phyloP scores from a whole-genome alignment of 2,888 invertebrate genomes.

The Mythimna loreyi region DNA sequence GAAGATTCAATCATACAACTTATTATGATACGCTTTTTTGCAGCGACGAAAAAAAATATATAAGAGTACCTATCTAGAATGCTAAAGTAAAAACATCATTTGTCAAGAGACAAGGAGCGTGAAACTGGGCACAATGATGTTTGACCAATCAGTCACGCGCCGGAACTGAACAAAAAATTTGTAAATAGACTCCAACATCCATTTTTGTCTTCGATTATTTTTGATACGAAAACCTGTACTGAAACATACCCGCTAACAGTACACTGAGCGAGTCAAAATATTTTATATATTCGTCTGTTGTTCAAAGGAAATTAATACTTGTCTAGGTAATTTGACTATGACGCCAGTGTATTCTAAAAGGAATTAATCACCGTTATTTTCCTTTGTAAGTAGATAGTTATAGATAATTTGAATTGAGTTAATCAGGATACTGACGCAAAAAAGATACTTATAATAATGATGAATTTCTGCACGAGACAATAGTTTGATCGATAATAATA shows the following conservation, averaged over 20 bases:
- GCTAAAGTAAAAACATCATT: conserved; percentile 74
- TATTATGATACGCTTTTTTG: conserved; percentile 48
- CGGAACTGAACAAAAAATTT: conserved; percentile 68
- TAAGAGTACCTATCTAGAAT: conserved; percentile 47
- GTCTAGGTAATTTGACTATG: conserved; percentile 46
- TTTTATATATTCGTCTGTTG: conserved; percentile 28
- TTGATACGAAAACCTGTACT: conserved; percentile 57
- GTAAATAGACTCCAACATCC: conserved; percentile 65
- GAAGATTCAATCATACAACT: conserved; percentile 55
- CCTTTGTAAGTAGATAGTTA: conserved; percentile 34
- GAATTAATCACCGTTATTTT: conserved; percentile 51
- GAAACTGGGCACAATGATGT: conserved; percentile 77
- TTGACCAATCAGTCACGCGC: conserved; percentile 76
- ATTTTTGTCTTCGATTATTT: conserved; percentile 64
- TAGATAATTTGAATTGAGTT: conserved; percentile 33
- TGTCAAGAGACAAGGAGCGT: conserved; percentile 79
- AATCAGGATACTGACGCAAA: conserved; percentile 44
- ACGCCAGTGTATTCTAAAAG: conserved; percentile 13
- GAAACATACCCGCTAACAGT: conserved; percentile 57
- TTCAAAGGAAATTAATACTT: conserved; percentile 46
- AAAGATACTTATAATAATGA: conserved; percentile 48
- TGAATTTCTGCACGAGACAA: conserved; percentile 66
- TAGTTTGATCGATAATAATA: conserved; percentile 70
- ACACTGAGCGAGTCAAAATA: conserved; percentile 15
- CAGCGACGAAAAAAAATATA: conserved; percentile 47